Conservation (phyloP, 1,140 invertebrate species). For the Bombus balteatus region DNA sequence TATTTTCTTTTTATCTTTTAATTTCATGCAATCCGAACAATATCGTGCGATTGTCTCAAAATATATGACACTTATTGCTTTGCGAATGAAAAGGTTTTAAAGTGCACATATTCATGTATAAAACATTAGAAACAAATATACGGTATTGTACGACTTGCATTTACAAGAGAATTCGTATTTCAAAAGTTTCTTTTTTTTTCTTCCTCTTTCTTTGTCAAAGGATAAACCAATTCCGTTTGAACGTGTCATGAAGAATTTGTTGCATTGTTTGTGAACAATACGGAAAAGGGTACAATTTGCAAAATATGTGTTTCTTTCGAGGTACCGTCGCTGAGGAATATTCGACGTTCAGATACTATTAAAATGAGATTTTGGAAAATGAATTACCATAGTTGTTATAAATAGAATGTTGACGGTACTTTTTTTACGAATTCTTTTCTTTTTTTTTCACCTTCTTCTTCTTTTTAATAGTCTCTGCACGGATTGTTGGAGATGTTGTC, state of each 20-base stretch:
- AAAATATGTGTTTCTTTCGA: background rate
- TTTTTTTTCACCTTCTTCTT: constrained; percentile 36
- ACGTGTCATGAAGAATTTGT: background rate
- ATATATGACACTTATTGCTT: background rate
- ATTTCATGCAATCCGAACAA: constrained; percentile 25
- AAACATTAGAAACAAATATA: constrained; percentile 29
- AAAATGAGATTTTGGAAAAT: constrained; percentile 10
- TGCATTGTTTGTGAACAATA: background rate
- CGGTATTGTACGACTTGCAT: constrained; percentile 37
- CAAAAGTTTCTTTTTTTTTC: background rate
- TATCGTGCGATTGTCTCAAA: constrained; percentile 1
- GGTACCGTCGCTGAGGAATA: constrained; percentile 9
- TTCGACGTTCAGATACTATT: background rate
- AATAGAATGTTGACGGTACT: constrained; percentile 16
- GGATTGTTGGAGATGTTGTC: constrained; percentile 59
- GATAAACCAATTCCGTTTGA: constrained; percentile 12
- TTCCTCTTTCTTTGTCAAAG: constrained; percentile 7
- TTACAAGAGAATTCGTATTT: constrained; percentile 24
- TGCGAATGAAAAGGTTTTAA: background rate
- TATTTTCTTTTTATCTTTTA: constrained; percentile 9
- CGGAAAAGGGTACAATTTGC: constrained; percentile 19
- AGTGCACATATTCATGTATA: background rate
- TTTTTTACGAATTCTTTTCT: constrained; percentile 30
- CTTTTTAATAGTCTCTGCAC: constrained; percentile 29
- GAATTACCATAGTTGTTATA: constrained; percentile 5